phyloP scores from a whole-genome alignment of 2,113 vertebrate species.

The Camelus bactrianus region DNA sequence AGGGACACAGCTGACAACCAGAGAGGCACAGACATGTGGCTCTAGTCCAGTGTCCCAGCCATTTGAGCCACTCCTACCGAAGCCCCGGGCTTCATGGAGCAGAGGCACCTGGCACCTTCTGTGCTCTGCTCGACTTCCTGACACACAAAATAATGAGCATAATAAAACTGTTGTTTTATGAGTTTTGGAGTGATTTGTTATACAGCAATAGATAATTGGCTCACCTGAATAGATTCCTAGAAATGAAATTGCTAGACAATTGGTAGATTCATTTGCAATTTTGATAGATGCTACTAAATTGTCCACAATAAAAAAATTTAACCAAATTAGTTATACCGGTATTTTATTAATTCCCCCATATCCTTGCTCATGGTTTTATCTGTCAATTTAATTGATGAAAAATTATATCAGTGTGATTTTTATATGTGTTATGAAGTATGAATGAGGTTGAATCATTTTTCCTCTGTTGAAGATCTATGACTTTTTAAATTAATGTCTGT shows the following conservation, averaged over 20 bases:
- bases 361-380: background rate
- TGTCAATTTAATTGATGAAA: background rate
- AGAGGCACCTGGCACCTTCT: background rate
- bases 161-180: background rate
- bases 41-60: background rate
- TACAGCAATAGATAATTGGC: background rate
- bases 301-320: background rate
- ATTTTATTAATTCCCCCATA: background rate
- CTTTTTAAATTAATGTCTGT: background rate
- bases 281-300: background rate
- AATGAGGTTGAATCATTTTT: background rate
- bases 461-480: background rate
- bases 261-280: background rate
- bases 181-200: background rate
- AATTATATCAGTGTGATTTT: background rate
- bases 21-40: background rate
- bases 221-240: background rate
- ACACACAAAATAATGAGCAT: background rate
- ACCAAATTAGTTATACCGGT: background rate
- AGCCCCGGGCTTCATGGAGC: background rate
- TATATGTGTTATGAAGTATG: background rate
- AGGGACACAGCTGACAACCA: background rate
- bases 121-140: background rate
- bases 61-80: background rate
- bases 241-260: background rate